phyloP scores from a whole-genome alignment of 35 echinoderm and acorn worm species.

The Heliocidaris tuberculata region DNA sequence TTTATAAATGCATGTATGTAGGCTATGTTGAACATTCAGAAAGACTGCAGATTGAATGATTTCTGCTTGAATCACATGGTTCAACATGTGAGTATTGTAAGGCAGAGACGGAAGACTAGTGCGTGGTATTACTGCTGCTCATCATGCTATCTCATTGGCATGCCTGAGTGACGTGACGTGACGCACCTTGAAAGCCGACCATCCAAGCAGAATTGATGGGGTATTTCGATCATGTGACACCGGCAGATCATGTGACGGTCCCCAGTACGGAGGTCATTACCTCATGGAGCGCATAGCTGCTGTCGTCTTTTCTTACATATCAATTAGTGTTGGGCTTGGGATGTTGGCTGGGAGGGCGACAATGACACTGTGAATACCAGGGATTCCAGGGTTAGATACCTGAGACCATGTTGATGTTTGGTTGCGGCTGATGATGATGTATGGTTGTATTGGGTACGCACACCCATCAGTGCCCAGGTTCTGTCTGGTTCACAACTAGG shows the following conservation, averaged over 20 bases:
- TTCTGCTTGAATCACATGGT: neutral
- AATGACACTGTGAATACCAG: slow-evolving; percentile 27
- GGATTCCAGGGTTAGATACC: neutral
- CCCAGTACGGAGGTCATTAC: slow-evolving; percentile 38
- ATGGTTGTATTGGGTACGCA: slow-evolving; percentile 30
- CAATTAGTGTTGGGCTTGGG: slow-evolving; percentile 25
- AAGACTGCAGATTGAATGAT: too few relatives aligned
- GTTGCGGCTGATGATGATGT: slow-evolving; percentile 12
- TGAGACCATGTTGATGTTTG: slow-evolving; percentile 24
- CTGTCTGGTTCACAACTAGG: neutral
- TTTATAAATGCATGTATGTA: too few relatives aligned
- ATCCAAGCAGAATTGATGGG: slow-evolving; percentile 33
- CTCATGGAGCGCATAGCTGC: slow-evolving; percentile 31
- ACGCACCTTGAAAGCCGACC: slow-evolving; percentile 24
- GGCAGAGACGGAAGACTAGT: neutral
- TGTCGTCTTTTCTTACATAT: slow-evolving; percentile 35
- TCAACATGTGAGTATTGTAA: neutral
- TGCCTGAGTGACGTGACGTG: neutral
- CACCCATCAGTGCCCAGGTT: neutral
- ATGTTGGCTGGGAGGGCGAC: neutral
- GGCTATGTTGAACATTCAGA: too few relatives aligned
- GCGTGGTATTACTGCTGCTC: neutral
- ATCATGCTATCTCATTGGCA: slow-evolving; percentile 11
- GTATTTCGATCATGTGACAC: neutral
- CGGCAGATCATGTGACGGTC: neutral